Base-by-base conservation (phyloP, 2,797 vertebrate species). In the Hypotaenidia okinawae region DNA sequence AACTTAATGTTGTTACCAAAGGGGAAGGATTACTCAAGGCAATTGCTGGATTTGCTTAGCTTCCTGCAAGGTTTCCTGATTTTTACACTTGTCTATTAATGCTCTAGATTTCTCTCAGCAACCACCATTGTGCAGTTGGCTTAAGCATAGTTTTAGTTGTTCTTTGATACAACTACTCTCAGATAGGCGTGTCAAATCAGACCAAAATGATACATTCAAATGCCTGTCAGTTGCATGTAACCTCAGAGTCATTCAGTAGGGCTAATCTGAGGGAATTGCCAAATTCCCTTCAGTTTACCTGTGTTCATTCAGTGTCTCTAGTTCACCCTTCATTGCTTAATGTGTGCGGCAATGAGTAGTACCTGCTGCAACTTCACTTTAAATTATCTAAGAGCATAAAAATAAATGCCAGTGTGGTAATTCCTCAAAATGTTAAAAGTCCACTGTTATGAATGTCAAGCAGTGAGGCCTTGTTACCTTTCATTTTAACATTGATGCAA, bases 391-490 rank as follows among this genome's bases (percentile, higher is more conserved):
- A 67, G 63, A 55, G 45, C 11, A 11, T 70, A 14, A 64, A 74
- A 77, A 9, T 47, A 66, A 78, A 16, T 75, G 11, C 13, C 8
- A 6, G 6, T 13, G 0, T 57, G 16, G 28, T 54, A 22, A 59
- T 28, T 47, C 13, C 22, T 16, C 30, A 35, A 27, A 14, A 5
- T 3, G 7, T 45, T 59, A 23, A 68, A 79, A 77, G 6, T 1
- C 1, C 21, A 7, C 2, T 3, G 2, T 57, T 58, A 28, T 5
- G 7, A 39, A 35, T 41, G 27, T 27, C 11, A 5, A 59, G 41
- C 2, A 1, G 19, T 35, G 45, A 59, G 39, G n/a, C 16, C 24
- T 33, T n/a, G 5, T 90, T 21, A 30, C 14, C 1, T 2, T 35
- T 69, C 0, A 3, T 41, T 77, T 81, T 22, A 37, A 43, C 16